phyloP scores from a whole-genome alignment of 2,113 vertebrate species.

The Corythornis madagascariensis region DNA sequence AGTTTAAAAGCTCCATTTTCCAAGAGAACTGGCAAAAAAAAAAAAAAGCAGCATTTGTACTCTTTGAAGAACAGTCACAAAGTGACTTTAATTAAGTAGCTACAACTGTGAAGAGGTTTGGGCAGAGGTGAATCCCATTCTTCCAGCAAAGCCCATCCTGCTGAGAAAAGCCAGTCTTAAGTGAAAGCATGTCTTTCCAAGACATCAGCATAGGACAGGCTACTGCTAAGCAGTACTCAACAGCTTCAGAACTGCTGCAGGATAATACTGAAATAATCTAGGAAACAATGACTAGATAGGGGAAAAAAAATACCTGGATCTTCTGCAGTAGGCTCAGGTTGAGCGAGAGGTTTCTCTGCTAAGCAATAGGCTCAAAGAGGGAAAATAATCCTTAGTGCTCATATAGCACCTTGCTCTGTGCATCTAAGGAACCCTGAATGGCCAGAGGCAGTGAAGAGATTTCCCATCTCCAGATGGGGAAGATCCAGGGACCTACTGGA shows the following conservation, averaged over 20 bases:
- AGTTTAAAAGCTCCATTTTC: constrained; percentile 22
- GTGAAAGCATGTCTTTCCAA: background rate
- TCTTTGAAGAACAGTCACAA: constrained; percentile 47
- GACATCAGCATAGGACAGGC: background rate
- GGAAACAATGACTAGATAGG: background rate
- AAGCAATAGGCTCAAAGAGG: background rate
- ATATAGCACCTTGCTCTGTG: background rate
- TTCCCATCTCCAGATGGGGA: background rate
- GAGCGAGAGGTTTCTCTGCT: background rate
- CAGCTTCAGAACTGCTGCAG: background rate
- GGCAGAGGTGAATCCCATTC: constrained; percentile 42
- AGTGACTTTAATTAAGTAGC: constrained; percentile 50
- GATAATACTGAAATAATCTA: constrained; percentile 30
- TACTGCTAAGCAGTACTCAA: background rate
- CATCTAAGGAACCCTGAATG: background rate
- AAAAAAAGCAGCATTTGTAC: background rate
- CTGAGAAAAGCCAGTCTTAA: constrained; percentile 12
- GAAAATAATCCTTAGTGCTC: constrained; percentile 6
- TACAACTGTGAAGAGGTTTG: constrained; percentile 37
- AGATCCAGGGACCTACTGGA: background rate
- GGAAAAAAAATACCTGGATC: background rate
- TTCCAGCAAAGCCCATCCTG: background rate
- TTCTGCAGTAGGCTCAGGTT: background rate
- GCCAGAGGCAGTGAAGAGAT: background rate
- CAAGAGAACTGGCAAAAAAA: background rate